phyloP scores from a whole-genome alignment of 2,888 invertebrate genomes.

The Bembecia ichneumoniformis region DNA sequence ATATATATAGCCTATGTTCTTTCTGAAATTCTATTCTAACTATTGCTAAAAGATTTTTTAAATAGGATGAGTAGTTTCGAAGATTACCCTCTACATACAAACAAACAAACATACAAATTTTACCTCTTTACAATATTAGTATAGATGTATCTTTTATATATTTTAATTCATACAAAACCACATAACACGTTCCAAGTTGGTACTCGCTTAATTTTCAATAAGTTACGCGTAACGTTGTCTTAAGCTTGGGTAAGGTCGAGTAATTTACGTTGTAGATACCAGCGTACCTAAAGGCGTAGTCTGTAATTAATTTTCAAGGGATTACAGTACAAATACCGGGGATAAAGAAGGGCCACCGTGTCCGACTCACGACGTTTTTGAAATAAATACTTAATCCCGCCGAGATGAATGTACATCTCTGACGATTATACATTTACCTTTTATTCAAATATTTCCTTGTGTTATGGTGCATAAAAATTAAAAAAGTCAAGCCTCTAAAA shows the following conservation, averaged over 20 bases:
- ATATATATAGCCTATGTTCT: no score
- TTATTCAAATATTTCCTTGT: no score
- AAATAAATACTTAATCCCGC: constrained; percentile 31
- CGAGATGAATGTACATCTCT: no score
- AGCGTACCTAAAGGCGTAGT: constrained; percentile 34
- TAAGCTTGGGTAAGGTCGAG: constrained; percentile 39
- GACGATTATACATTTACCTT: no score
- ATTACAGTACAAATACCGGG: constrained; percentile 58
- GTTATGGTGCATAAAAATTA: no score
- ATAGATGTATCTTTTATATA: background rate
- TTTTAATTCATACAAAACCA: background rate
- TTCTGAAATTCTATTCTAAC: no score
- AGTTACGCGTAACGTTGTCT: constrained; percentile 27
- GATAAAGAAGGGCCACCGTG: constrained; percentile 42
- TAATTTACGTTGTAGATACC: constrained; percentile 24
- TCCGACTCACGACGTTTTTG: constrained; percentile 32
- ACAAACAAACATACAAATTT: no score
- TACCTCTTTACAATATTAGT: background rate
- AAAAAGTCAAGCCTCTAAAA: no score
- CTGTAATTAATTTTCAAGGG: constrained; percentile 63
- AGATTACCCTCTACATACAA: background rate
- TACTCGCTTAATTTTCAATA: constrained; percentile 14
- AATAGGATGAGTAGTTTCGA: no score
- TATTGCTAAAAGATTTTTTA: no score
- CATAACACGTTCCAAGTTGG: background rate